phyloP scores from a whole-genome alignment of 1,140 invertebrate genomes.

The Oncopeltus fasciatus region DNA sequence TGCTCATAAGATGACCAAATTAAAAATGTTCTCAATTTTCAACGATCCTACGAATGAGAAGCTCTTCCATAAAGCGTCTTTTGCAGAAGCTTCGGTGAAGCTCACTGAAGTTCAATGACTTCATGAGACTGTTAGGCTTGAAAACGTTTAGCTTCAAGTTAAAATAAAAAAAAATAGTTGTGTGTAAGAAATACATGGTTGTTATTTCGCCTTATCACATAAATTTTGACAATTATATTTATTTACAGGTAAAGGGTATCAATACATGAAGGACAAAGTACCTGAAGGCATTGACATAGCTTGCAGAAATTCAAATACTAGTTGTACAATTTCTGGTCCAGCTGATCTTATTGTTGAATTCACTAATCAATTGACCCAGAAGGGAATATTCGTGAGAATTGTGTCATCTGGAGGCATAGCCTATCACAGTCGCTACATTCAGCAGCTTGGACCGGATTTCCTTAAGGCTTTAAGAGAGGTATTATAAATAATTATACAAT shows the following conservation, averaged over 20 bases:
- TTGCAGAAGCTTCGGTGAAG: too few species aligned
- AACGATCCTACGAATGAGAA: too few species aligned
- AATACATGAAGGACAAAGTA: conserved; percentile 36
- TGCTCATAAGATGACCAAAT: too few species aligned
- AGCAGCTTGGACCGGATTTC: conserved; percentile 44
- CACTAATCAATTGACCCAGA: conserved; percentile 34
- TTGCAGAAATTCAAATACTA: conserved; percentile 53
- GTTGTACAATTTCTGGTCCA: conserved; percentile 55
- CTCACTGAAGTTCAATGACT: too few species aligned
- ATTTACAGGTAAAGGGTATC: conserved; percentile 29
- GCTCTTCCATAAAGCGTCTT: too few species aligned
- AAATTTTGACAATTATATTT: neutral
- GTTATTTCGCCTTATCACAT: too few species aligned
- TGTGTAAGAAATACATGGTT: too few species aligned
- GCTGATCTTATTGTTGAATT: conserved; percentile 34
- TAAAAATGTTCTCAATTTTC: too few species aligned
- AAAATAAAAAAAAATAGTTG: too few species aligned
- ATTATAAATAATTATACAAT: neutral
- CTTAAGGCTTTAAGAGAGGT: neutral
- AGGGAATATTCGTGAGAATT: conserved; percentile 61
- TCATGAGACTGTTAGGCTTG: too few species aligned
- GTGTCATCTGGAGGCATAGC: conserved; percentile 54
- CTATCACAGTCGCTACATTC: conserved; percentile 67
- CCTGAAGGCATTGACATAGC: conserved; percentile 49
- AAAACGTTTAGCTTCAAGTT: too few species aligned